Conservation (phyloP, 1,140 invertebrate genomes). For the Drosophila kurseongensis region DNA sequence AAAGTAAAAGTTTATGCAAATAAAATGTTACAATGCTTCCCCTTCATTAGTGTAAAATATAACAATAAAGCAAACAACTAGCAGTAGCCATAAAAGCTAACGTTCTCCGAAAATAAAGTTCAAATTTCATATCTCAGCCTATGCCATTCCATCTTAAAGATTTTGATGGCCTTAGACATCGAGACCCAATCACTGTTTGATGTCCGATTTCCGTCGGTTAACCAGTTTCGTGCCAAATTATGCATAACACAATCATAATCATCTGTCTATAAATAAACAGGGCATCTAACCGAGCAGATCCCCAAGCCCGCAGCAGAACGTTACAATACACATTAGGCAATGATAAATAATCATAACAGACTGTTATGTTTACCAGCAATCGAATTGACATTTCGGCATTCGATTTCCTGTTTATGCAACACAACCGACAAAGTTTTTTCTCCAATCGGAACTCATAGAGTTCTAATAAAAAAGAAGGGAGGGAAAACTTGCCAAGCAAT, state of each 20-base stretch:
- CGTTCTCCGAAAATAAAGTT: conserved; percentile 6
- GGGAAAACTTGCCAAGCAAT: conserved; percentile 38
- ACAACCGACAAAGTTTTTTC: conserved; percentile 51
- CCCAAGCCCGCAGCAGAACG: conserved; percentile 26
- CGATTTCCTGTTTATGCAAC: conserved; percentile 77
- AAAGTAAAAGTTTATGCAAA: conserved; percentile 49
- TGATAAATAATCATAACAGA: conserved; percentile 59
- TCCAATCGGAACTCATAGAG: conserved; percentile 21
- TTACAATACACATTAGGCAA: conserved; percentile 61
- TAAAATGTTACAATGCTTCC: not conserved
- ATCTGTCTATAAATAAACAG: conserved; percentile 56
- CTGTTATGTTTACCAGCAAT: conserved; percentile 55
- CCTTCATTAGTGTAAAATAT: conserved; percentile 1
- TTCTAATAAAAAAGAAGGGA: conserved; percentile 6
- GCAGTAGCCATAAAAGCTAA: conserved; percentile 24
- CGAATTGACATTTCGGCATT: conserved; percentile 49
- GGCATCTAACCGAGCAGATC: conserved; percentile 14
- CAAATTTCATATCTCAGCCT: conserved; percentile 8
- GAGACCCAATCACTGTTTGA: conserved; percentile 17
- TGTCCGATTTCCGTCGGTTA: conserved; percentile 42
- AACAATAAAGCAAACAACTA: conserved; percentile 1
- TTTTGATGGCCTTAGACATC: conserved; percentile 26
- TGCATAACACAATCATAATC: conserved; percentile 44
- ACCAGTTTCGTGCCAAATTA: conserved; percentile 62
- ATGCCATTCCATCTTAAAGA: conserved; percentile 5